Evolutionary conservation across 2,888 invertebrate genomes (phyloP).

Genomic region (Drosophila borealis): DNA sequence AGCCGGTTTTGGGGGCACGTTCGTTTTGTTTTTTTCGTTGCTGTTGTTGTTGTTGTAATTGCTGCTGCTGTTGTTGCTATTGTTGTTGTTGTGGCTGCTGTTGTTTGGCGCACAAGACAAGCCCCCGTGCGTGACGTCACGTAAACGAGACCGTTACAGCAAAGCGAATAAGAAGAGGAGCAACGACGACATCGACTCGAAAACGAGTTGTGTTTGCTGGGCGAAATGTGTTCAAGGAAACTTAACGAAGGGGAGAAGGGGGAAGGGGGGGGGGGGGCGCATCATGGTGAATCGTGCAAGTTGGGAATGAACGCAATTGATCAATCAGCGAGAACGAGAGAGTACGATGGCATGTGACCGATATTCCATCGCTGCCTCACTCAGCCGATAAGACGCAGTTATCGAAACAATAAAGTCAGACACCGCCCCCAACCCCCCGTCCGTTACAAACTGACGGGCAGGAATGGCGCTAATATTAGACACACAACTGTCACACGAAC

Average conservation of each 20-base stretch:
- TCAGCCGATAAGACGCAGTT: conserved; percentile 45
- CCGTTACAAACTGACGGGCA: conserved; percentile 40
- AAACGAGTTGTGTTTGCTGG: conserved; percentile 31
- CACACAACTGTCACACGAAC: conserved; percentile 23
- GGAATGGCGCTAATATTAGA: conserved; percentile 47
- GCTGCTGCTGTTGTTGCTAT: conserved; percentile 15
- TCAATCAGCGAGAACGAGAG: conserved; percentile 14
- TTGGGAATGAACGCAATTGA: conserved; percentile 35
- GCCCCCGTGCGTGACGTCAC: conserved; percentile 82
- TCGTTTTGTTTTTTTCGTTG: conserved; percentile 28
- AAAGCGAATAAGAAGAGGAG: conserved; percentile 28
- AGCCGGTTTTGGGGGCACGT: conserved; percentile 73
- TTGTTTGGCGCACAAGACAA: conserved; percentile 56
- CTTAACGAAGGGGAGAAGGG: background rate
- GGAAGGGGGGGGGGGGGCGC: background rate
- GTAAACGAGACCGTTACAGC: conserved; percentile 63
- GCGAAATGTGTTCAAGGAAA: conserved; percentile 2
- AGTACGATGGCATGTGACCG: conserved; percentile 53
- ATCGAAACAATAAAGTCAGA: conserved; percentile 34
- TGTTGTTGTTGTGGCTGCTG: conserved; percentile 29
- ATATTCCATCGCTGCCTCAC: conserved; percentile 12
- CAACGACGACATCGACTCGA: conserved; percentile 19
- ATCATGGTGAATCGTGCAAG: conserved; percentile 48
- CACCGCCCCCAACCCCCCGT: background rate
- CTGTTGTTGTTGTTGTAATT: conserved; percentile 13